Percentiles rank a stretch among this genome's conserved stretches.
Conservation (phyloP, 2,797 vertebrate species). For the Myiotriccus ornatus region DNA sequence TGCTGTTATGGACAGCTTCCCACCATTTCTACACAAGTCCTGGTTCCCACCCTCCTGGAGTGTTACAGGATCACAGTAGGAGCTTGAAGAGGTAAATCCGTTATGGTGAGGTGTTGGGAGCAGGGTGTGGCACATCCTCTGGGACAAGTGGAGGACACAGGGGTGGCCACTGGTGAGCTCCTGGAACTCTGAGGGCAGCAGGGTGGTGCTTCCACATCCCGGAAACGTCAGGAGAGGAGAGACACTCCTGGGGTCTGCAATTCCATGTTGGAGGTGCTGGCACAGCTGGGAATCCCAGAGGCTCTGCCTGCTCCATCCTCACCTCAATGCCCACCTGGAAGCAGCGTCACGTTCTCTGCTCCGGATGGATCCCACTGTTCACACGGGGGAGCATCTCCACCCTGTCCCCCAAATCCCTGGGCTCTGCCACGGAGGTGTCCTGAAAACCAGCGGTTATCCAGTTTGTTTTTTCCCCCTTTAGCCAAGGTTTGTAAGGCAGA, state of each 20-base stretch:
- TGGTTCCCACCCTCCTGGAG: neutral
- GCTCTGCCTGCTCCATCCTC: neutral
- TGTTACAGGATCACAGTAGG: rapidly evolving
- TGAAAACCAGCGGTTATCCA: rapidly evolving
- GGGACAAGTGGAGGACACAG: neutral
- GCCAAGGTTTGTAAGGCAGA: neutral
- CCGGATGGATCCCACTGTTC: neutral
- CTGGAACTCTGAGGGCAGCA: rapidly evolving
- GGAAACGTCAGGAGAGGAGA: neutral
- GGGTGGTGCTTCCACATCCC: rapidly evolving
- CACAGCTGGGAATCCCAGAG: rapidly evolving
- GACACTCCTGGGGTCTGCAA: neutral
- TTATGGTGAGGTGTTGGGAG: rapidly evolving
- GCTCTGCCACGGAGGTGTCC: neutral
- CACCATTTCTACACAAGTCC: neutral
- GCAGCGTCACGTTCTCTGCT: rapidly evolving
- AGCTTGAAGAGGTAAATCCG: neutral
- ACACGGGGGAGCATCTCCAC: rapidly evolving
- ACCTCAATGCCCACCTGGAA: neutral
- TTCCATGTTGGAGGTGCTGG: rapidly evolving
- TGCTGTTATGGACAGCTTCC: rapidly evolving
- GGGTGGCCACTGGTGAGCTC: rapidly evolving
- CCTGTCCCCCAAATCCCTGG: rapidly evolving
- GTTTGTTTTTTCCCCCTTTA: neutral
- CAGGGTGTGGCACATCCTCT: neutral